phyloP scores from a whole-genome alignment of 2,113 vertebrate genomes.

The Misgurnus anguillicaudatus region DNA sequence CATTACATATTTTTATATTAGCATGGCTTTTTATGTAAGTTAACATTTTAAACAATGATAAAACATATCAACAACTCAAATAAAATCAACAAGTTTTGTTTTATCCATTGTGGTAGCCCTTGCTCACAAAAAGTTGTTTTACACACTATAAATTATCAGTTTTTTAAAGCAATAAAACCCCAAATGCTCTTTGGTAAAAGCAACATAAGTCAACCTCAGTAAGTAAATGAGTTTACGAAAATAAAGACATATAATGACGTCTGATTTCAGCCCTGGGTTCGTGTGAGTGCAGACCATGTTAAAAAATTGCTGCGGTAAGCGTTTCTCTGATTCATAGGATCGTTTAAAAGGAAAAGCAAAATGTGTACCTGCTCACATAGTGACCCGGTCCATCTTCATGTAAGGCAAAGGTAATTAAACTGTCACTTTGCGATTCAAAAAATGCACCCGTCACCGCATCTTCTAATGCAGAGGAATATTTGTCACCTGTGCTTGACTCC shows the following conservation, averaged over 20 bases:
- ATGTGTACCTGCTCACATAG: conserved; percentile 8
- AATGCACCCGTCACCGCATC: conserved; percentile 53
- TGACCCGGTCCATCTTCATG: conserved; percentile 35
- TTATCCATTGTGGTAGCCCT: no score
- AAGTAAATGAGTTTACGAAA: background rate
- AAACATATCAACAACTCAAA: no score
- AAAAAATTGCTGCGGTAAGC: conserved; percentile 7
- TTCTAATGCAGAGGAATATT: conserved; percentile 26
- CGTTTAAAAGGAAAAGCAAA: conserved; percentile 7
- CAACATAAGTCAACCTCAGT: conserved; percentile 13
- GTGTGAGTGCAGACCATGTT: conserved; percentile 27
- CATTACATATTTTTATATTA: no score
- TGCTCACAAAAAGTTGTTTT: background rate
- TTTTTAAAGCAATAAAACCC: conserved; percentile 20
- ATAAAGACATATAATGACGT: conserved; percentile 18
- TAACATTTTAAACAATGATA: no score
- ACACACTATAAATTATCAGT: background rate
- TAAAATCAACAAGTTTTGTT: no score
- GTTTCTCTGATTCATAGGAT: conserved; percentile 17
- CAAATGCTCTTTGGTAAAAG: conserved; percentile 13
- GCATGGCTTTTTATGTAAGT: no score
- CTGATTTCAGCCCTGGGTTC: conserved; percentile 9
- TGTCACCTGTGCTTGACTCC: conserved; percentile 40
- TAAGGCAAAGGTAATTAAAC: conserved; percentile 59
- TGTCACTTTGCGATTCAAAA: conserved; percentile 48